These are phyloP conservation scores for Lucinisca nassula DNA, from an alignment of 2,888 invertebrate species.

Conservation along the genomic window DNA sequence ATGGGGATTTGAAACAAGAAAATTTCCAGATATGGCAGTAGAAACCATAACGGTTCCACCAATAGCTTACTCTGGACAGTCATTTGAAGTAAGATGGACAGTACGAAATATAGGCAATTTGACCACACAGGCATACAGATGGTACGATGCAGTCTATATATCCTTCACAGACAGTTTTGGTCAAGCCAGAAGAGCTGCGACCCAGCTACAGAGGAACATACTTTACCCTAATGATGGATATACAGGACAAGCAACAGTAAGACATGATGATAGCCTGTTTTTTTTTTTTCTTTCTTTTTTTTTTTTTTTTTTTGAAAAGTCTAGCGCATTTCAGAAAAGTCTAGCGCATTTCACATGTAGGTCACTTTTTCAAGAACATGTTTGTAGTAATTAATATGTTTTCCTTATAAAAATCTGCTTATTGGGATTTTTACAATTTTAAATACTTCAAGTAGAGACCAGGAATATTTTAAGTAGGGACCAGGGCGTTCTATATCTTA, in stretches of 20 bases:
- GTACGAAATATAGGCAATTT: slow-evolving; percentile 42
- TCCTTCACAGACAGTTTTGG: slow-evolving; percentile 6
- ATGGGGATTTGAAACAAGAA: slow-evolving; percentile 52
- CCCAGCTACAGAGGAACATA: slow-evolving; percentile 1
- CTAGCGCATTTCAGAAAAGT: too few species aligned
- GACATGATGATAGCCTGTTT: too few species aligned
- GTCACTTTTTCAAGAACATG: too few species aligned
- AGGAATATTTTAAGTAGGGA: too few species aligned
- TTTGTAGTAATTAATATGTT: too few species aligned
- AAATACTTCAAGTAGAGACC: too few species aligned
- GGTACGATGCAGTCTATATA: slow-evolving; percentile 35
- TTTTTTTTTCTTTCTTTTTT: too few species aligned
- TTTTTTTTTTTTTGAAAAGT: not conserved
- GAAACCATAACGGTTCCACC: slow-evolving; percentile 17
- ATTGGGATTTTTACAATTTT: too few species aligned
- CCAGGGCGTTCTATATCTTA: too few species aligned
- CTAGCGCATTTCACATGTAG: too few species aligned
- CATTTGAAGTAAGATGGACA: slow-evolving; percentile 40
- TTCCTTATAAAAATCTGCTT: too few species aligned
- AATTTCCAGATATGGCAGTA: slow-evolving; percentile 34
- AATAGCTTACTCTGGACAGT: slow-evolving; percentile 33
- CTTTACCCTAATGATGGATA: slow-evolving; percentile 29
- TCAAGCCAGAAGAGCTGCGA: not conserved
- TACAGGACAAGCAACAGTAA: slow-evolving; percentile 20
- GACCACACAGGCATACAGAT: not conserved